Conservation (phyloP, 1,140 invertebrate species). For the Batillaria attramentaria region DNA sequence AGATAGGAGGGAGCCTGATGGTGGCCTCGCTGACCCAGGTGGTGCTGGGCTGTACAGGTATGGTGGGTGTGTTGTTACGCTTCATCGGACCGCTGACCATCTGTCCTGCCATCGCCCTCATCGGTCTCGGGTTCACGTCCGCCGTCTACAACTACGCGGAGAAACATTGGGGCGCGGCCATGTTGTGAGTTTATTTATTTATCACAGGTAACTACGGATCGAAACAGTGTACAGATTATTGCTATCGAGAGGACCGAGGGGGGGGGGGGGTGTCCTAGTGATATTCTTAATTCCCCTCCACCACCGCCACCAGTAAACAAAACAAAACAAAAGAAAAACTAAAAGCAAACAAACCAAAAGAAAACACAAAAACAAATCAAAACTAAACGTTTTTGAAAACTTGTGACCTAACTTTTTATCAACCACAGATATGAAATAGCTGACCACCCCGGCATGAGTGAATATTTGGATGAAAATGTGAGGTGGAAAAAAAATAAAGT, state of each 20-base stretch:
- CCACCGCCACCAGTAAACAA: too few relatives aligned
- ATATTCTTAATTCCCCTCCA: background rate
- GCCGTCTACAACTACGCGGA: constrained; percentile 83
- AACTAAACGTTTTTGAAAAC: too few relatives aligned
- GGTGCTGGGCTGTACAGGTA: constrained; percentile 72
- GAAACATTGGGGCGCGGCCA: constrained; percentile 85
- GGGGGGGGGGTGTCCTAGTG: background rate
- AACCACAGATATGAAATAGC: too few relatives aligned
- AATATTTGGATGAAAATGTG: too few relatives aligned
- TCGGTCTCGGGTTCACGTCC: constrained; percentile 84
- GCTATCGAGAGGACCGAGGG: background rate
- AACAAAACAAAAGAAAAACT: too few relatives aligned
- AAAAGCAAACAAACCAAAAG: too few relatives aligned
- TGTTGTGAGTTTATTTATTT: constrained; percentile 76
- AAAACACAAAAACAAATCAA: too few relatives aligned
- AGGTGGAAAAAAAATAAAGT: too few relatives aligned
- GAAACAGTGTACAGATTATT: background rate
- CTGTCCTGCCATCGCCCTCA: constrained; percentile 83
- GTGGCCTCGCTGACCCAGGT: constrained; percentile 54
- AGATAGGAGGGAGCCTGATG: constrained; percentile 79
- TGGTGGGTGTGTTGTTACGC: constrained; percentile 80
- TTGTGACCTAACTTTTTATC: too few relatives aligned
- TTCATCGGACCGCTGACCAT: constrained; percentile 87
- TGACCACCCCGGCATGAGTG: too few relatives aligned
- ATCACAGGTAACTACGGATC: background rate